Evolutionary conservation across 2,797 vertebrate genomes (phyloP).

Genomic region (Sebastes ruberrimus): DNA sequence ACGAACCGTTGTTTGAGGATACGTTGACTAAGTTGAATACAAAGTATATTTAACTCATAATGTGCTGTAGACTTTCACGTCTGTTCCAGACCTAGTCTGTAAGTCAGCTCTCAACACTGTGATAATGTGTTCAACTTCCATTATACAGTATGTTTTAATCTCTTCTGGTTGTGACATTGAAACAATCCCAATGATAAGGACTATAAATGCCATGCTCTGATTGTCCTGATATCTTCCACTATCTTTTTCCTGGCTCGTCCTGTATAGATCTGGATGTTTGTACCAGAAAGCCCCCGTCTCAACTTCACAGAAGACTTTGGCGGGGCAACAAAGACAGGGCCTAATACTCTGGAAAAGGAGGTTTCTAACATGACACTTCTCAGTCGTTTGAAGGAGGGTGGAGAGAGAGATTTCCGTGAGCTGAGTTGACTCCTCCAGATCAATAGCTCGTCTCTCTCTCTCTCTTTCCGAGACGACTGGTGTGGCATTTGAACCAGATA

Average conservation of each 20-base stretch:
- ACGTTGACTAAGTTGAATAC: background rate
- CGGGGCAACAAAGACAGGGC: slow-evolving; percentile 53
- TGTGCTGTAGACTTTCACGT: background rate
- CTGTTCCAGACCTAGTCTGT: background rate
- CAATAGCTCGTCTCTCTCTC: slow-evolving; percentile 83
- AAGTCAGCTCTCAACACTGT: background rate
- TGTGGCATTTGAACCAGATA: slow-evolving; percentile 87
- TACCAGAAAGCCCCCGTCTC: slow-evolving; percentile 44
- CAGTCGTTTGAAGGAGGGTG: slow-evolving; percentile 76
- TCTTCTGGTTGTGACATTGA: background rate
- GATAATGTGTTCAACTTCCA: background rate
- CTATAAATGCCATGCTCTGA: slow-evolving; percentile 18
- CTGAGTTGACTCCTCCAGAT: slow-evolving; percentile 82
- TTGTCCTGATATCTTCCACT: slow-evolving; percentile 34
- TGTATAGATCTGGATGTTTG: slow-evolving; percentile 52
- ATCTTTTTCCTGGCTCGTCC: slow-evolving; percentile 29
- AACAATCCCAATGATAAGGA: background rate
- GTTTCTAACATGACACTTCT: slow-evolving; percentile 81
- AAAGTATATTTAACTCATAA: background rate
- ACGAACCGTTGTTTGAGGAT: no score
- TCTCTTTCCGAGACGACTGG: slow-evolving; percentile 78
- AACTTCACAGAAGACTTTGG: slow-evolving; percentile 64
- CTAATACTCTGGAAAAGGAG: slow-evolving; percentile 76
- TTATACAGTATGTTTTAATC: background rate
- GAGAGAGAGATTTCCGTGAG: slow-evolving; percentile 79